Evolutionary conservation across 1,140 invertebrate species (phyloP).

Genomic region (Saccostrea cuccullata): DNA sequence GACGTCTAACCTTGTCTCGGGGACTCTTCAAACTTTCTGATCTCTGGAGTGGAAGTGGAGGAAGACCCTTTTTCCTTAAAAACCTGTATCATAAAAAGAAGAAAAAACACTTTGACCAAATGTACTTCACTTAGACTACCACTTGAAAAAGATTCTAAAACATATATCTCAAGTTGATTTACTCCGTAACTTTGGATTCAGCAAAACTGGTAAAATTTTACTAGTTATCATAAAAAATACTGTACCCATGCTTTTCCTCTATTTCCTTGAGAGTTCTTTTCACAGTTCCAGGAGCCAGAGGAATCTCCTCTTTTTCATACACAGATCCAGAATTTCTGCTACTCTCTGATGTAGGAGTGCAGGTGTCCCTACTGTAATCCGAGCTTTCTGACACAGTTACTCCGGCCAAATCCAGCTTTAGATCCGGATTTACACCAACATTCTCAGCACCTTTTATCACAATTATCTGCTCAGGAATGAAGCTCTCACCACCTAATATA

Average conservation of each 20-base stretch:
- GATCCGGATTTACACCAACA: conserved; percentile 7
- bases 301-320: conserved; percentile 75
- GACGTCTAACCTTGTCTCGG: conserved; percentile 57
- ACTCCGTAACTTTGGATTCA: too few species aligned
- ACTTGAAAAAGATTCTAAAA: too few species aligned
- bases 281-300: conserved; percentile 70
- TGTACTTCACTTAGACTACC: too few species aligned
- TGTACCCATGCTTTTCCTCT: conserved; percentile 78
- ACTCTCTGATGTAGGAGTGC: conserved; percentile 3
- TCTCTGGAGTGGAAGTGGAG: conserved; percentile 60
- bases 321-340: conserved; percentile 62
- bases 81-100: background rate
- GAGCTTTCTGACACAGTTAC: conserved; percentile 31
- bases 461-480: background rate
- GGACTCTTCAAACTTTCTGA: conserved; percentile 71
- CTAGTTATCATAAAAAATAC: too few species aligned
- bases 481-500: background rate
- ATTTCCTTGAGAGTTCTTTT: conserved; percentile 85
- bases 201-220: too few species aligned
- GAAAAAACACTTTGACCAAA: too few species aligned
- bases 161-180: too few species aligned
- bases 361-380: background rate
- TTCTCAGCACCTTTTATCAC: conserved; percentile 25
- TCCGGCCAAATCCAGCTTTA: background rate
- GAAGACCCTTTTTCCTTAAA: conserved; percentile 32